A percentile compares a stretch with the other conserved stretches of the same genome.
Evolutionary conservation across 2,888 invertebrate genomes (phyloP).

Genomic region (Gastrophysa polygoni): DNA sequence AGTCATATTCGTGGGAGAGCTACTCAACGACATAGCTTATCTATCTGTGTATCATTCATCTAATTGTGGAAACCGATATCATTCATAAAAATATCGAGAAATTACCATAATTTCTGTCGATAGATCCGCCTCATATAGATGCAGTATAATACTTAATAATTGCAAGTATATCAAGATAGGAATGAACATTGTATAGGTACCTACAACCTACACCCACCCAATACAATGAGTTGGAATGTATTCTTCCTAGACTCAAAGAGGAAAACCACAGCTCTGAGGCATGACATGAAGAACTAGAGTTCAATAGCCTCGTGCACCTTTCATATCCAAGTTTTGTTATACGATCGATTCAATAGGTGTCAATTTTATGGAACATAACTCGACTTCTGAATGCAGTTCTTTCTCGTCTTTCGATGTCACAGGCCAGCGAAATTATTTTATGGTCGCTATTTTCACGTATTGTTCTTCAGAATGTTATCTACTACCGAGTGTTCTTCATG

Average conservation of each 20-base stretch:
- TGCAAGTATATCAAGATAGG: slow-evolving; percentile 8
- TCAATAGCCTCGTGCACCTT: slow-evolving; percentile 42
- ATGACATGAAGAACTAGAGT: slow-evolving; percentile 29
- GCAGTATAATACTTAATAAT: not conserved
- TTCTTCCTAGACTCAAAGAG: not conserved
- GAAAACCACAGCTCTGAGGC: not conserved
- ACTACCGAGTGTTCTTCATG: too few species aligned
- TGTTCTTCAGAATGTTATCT: too few species aligned
- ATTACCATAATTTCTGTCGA: not conserved
- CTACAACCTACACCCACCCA: slow-evolving; percentile 12
- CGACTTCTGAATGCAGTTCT: not conserved
- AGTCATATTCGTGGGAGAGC: not conserved
- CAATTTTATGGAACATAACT: slow-evolving; percentile 10
- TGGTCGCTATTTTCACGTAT: too few species aligned
- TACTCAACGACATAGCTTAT: too few species aligned
- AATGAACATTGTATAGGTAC: slow-evolving; percentile 14
- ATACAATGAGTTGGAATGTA: slow-evolving; percentile 11
- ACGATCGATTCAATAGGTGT: slow-evolving; percentile 11
- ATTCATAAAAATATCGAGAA: not conserved
- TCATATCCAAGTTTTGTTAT: slow-evolving; percentile 24
- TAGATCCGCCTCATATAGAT: not conserved
- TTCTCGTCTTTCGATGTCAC: not conserved
- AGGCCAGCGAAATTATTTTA: too few species aligned
- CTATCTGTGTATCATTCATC: not conserved
- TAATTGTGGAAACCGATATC: not conserved